A percentile compares a stretch with the other conserved stretches of the same genome.
phyloP scores from a whole-genome alignment of 1,140 invertebrate species.

The Piezodorus guildinii region DNA sequence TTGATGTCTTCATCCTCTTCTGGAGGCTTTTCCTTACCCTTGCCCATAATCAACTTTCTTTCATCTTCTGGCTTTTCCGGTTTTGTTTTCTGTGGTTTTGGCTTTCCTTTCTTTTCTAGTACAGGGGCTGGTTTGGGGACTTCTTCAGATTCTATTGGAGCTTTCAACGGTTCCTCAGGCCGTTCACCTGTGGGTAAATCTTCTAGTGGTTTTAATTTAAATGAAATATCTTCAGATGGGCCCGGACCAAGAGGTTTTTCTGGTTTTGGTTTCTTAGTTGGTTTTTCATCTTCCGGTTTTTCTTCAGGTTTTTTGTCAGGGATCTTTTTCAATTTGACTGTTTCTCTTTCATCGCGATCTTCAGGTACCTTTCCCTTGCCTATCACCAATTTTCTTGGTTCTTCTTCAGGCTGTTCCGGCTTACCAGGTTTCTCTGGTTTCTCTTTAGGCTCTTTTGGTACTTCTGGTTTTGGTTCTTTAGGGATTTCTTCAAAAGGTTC shows the following conservation, averaged over 20 bases:
- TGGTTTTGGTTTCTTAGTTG: conserved; percentile 25
- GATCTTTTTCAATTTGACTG: conserved; percentile 24
- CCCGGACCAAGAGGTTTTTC: conserved; percentile 23
- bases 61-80: conserved; percentile 31
- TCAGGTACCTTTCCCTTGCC: conserved; percentile 30
- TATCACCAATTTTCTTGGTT: conserved; percentile 24
- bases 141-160: conserved; percentile 25
- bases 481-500: conserved; percentile 20
- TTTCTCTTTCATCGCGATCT: conserved; percentile 27
- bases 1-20: conserved; percentile 34
- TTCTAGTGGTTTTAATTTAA: conserved; percentile 28
- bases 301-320: conserved; percentile 18
- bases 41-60: conserved; percentile 34
- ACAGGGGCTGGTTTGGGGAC: conserved; percentile 26
- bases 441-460: conserved; percentile 13
- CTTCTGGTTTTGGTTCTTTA: conserved; percentile 25
- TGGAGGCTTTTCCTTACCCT: conserved; percentile 33
- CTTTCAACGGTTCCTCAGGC: conserved; percentile 24
- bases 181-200: conserved; percentile 28
- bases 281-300: conserved; percentile 24
- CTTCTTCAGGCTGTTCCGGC: conserved; percentile 6
- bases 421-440: conserved; percentile 25
- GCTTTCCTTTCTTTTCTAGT: conserved; percentile 30
- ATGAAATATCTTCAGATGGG: conserved; percentile 27
- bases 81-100: conserved; percentile 26